A percentile compares a stretch with the other conserved stretches of the same genome.
Conservation (phyloP, 1,140 invertebrate species). For the Ceratosolen solmsi region DNA sequence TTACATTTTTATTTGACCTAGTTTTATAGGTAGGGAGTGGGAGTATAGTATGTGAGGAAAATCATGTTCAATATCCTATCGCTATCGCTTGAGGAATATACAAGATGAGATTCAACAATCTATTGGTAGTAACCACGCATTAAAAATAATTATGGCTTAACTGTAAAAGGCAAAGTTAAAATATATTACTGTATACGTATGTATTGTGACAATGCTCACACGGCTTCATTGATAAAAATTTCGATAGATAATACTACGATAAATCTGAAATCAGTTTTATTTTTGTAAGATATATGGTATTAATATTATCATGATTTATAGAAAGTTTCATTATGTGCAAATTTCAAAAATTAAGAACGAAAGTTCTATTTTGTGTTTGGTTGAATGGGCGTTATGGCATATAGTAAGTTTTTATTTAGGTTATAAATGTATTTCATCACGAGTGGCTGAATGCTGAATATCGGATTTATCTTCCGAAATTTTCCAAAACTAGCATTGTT, state of each 20-base stretch:
- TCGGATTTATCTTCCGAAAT: background rate
- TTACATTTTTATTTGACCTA: no score
- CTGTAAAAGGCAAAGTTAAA: no score
- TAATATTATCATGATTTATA: constrained; percentile 4
- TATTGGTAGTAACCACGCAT: no score
- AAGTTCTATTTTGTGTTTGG: background rate
- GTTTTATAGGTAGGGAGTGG: no score
- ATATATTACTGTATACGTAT: no score
- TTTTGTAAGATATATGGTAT: constrained; percentile 2
- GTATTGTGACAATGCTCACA: no score
- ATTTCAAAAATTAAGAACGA: background rate
- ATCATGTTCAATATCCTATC: no score
- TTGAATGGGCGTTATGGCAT: background rate
- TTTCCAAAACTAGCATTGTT: background rate
- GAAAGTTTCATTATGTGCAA: background rate
- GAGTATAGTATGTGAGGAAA: no score
- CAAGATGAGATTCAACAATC: no score
- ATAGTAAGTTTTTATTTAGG: constrained; percentile 31
- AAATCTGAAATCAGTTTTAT: background rate
- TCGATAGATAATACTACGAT: background rate
- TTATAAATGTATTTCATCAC: constrained; percentile 26
- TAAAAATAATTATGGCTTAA: no score
- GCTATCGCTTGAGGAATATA: no score
- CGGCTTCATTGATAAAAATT: background rate
- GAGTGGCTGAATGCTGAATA: background rate